Base-by-base conservation (phyloP, 2,113 vertebrate species). In the Seriola aureovittata region DNA sequence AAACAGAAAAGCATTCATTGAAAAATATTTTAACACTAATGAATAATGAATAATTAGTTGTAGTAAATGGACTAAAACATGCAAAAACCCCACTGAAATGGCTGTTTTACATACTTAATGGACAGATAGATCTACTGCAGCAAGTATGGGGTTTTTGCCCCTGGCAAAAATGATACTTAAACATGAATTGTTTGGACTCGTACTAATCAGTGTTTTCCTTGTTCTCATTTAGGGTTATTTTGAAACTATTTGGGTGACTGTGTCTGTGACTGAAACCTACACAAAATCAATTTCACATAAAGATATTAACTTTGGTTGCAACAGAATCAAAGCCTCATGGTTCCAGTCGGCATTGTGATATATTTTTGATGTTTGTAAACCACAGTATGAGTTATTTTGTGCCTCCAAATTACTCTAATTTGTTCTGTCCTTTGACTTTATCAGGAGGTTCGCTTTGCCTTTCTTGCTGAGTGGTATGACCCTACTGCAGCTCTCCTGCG, bases 381-480 rank as follows among this genome's bases (percentile, higher is more conserved):
- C 11, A 25, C 7, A 36, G 3, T 21, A 0, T 50, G 8, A 8
- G 13, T 63, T 21, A 8, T 63, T 48, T 34, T 36, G 16, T 72
- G 21, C 5, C 13, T n/a, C 50, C 1, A 5, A 10, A 19, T 80
- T 38, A 8, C 40, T 79, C 1, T 60, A 3, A 71, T 25, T 60
- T 34, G 12, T 40, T 67, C 3, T 57, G 5, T 46, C 38, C 10
- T 8, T 66, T 60, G 48, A 36, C 19, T 68, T 55, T 60, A 48
- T 90, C 94, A 96, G 84, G 96, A 96, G 75, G 97, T 99, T 44
- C 96, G 98, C 71, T 99, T 93, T 4, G 96, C 95, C 84, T 99
- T 99, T 89, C 95, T 97, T 57, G 90, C 96, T 32, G 98, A 99
- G 87, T 99, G 98, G 98, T 98, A 96, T 63, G 98, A 99, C 90